Percentiles rank a stretch among this genome's conserved stretches.
phyloP scores from a whole-genome alignment of 2,113 vertebrate genomes.

The Excalfactoria chinensis region DNA sequence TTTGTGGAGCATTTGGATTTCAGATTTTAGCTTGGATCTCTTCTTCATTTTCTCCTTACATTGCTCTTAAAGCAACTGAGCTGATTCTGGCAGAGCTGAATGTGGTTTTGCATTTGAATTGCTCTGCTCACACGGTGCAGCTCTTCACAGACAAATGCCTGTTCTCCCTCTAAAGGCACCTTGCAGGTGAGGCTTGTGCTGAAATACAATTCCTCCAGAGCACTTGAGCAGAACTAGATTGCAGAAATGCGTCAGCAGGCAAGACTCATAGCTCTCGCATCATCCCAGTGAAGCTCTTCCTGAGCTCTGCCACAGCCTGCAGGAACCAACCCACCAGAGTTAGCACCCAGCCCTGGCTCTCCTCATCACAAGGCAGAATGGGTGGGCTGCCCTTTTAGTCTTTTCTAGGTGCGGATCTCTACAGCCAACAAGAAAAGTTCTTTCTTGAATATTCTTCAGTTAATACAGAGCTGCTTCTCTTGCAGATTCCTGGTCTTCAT shows the following conservation, averaged over 20 bases:
- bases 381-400: neutral
- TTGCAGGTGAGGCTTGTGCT: neutral
- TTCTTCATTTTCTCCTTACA: neutral
- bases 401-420: neutral
- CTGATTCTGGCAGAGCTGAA: neutral
- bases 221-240: conserved; percentile 12
- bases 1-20: neutral
- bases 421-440: neutral
- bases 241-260: conserved; percentile 18
- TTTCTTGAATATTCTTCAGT: neutral
- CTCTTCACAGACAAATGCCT: neutral
- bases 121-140: neutral
- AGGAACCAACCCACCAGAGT: neutral
- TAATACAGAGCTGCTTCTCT: neutral
- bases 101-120: neutral
- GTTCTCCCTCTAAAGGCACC: neutral
- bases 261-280: neutral
- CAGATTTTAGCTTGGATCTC: neutral
- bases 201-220: neutral
- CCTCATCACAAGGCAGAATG: neutral
- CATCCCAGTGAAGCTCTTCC: neutral
- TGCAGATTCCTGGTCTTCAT: neutral
- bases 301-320: neutral
- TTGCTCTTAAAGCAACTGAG: neutral
- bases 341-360: accelerated